Conservation (phyloP, 1,140 invertebrate species). For the Cydia strobilella region DNA sequence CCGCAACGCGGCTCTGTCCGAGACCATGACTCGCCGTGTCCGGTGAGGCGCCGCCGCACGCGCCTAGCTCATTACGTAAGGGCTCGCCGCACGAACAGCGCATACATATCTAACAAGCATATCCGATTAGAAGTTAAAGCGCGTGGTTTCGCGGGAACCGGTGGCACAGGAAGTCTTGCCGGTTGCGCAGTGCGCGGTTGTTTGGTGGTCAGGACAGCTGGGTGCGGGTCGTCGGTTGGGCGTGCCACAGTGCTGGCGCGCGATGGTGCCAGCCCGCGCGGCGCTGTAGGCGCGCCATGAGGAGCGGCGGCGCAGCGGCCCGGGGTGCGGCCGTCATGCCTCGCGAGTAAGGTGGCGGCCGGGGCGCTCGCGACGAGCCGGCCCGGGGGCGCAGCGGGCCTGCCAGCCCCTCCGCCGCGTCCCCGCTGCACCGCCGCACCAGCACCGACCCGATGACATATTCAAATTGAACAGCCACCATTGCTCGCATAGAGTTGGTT, state of each 20-base stretch:
- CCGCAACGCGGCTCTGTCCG: conserved; percentile 60
- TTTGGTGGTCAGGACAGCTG: conserved; percentile 31
- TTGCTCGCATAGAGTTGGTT: conserved; percentile 97
- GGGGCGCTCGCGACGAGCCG: conserved; percentile 60
- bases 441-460: conserved; percentile 72
- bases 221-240: conserved; percentile 44
- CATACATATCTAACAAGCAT: conserved; percentile 43
- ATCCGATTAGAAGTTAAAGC: conserved; percentile 43
- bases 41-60: conserved; percentile 66
- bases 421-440: conserved; percentile 53
- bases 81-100: conserved; percentile 40
- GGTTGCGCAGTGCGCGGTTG: conserved; percentile 50
- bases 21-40: conserved; percentile 61
- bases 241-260: conserved; percentile 63
- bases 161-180: conserved; percentile 40
- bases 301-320: conserved; percentile 40
- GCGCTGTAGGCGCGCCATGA: conserved; percentile 55
- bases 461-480: conserved; percentile 85
- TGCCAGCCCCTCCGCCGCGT: conserved; percentile 60
- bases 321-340: conserved; percentile 54
- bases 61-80: conserved; percentile 69
- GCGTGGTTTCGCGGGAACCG: conserved; percentile 43
- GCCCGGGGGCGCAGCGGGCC: conserved; percentile 67
- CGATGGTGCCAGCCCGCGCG: conserved; percentile 31
- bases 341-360: conserved; percentile 66